Evolutionary conservation across 37 sponge, comb jelly and placozoan species (phyloP), one percentile per base, ranked within the genome.

Genomic region (Corticium candelabrum): DNA sequence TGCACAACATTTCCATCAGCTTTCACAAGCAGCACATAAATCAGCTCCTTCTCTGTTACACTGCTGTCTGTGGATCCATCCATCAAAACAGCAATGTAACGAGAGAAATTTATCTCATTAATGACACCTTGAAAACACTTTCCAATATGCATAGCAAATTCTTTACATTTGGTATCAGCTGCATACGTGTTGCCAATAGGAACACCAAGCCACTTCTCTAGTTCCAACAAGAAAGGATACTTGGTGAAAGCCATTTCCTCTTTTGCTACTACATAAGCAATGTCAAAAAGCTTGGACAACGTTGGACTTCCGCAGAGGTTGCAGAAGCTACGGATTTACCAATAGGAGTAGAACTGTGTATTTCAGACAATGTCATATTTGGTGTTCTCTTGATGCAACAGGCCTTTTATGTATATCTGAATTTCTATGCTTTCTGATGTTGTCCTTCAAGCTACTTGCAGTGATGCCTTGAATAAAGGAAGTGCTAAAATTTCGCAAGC

Each of bases 361-460:
- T 43, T 11, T 43, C 11, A 5, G 56, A 21, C 56, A 43, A 11
- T 5, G 56, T 43, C 11, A 21, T 43, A 21, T 5, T 43, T 43
- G 56, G 56, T 5, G 56, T 11, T 43, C 56, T 5, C 56, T 43
- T 11, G 11, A 43, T 43, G 56, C 11, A 21, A 5, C 5, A 11
- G 11, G 56, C 56, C 56, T 43, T 70, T 4, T 3, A 37, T 77
- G 81, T 38, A 80, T 80, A 37, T 80, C 76, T 4, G 76, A 72
- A 31, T 37, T 32, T 78, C 33, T 5, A 27, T 80, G 81, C 81
- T 80, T 80, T 37, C 2, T 37, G 34, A 80, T 78, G 21, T 80
- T 80, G 76, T 80, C 81, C 76, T 80, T 80, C 76, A 78, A 36
- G 79, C 69, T 70, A 68, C 35, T 78, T 67, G 69, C 79, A 31